Evolutionary conservation across 1,140 invertebrate species (phyloP).

Genomic region (Lepidurus apus): DNA sequence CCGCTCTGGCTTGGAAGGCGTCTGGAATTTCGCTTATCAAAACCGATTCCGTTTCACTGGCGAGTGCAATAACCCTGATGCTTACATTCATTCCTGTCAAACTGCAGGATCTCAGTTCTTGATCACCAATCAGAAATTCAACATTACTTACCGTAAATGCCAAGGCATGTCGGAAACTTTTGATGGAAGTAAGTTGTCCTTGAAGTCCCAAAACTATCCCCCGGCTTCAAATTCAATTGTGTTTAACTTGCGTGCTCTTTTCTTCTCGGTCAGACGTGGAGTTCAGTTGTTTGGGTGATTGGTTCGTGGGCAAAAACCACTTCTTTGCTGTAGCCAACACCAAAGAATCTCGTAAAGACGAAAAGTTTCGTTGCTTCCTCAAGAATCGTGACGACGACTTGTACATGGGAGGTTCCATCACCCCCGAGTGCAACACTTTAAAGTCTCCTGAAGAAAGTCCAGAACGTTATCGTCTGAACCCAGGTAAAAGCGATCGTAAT

Average conservation of each 20-base stretch:
- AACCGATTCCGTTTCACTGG: slow-evolving; percentile 80
- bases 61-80: slow-evolving; percentile 79
- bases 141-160: slow-evolving; percentile 88
- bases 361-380: slow-evolving; percentile 87
- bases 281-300: slow-evolving; percentile 88
- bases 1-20: slow-evolving; percentile 83
- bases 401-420: slow-evolving; percentile 83
- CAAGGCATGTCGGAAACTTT: slow-evolving; percentile 75
- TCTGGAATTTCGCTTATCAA: slow-evolving; percentile 92
- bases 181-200: slow-evolving; percentile 61
- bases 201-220: slow-evolving; percentile 29
- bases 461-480: slow-evolving; percentile 77
- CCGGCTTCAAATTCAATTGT: slow-evolving; percentile 21
- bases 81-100: slow-evolving; percentile 88
- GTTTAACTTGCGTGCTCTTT: slow-evolving; percentile 36
- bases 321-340: slow-evolving; percentile 92
- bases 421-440: slow-evolving; percentile 82
- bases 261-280: slow-evolving; percentile 62
- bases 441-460: slow-evolving; percentile 90
- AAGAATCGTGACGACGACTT: slow-evolving; percentile 90
- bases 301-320: slow-evolving; percentile 92
- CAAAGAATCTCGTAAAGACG: slow-evolving; percentile 86
- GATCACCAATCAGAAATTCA: slow-evolving; percentile 95
- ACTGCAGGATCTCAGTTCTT: slow-evolving; percentile 90
- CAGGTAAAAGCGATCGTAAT: slow-evolving; percentile 51